Conservation (phyloP, 2,888 invertebrate genomes). For the Digitonthophagus gazella region DNA sequence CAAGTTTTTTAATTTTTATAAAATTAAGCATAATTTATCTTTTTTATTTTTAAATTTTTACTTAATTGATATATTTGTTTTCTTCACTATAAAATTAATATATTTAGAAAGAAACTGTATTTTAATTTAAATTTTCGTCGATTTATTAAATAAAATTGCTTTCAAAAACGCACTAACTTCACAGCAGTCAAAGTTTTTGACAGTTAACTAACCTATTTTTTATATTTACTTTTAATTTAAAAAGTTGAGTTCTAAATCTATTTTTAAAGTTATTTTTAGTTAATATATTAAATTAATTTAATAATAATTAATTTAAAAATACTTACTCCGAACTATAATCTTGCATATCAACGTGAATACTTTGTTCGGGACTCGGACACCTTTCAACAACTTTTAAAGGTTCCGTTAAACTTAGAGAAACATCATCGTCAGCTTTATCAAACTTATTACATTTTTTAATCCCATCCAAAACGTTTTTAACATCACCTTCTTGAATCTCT, state of each 20-base stretch:
- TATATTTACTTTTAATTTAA: no score
- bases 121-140: no score
- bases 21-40: no score
- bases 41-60: no score
- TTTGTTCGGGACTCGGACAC: conserved; percentile 53
- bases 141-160: no score
- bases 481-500: conserved; percentile 1
- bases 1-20: no score
- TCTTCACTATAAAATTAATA: no score
- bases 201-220: no score
- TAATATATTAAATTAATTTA: background rate
- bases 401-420: conserved; percentile 43
- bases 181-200: conserved; percentile 17
- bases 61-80: no score
- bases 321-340: conserved; percentile 50
- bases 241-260: no score
- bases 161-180: conserved; percentile 25
- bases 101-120: no score
- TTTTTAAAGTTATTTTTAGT: no score
- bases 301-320: conserved; percentile 4
- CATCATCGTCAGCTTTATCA: conserved; percentile 32
- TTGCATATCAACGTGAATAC: conserved; percentile 56
- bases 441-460: conserved; percentile 18
- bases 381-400: conserved; percentile 43
- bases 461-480: conserved; percentile 18